Evolutionary conservation across 2,888 invertebrate species (phyloP).

Genomic region (Odontomyia ornata): DNA sequence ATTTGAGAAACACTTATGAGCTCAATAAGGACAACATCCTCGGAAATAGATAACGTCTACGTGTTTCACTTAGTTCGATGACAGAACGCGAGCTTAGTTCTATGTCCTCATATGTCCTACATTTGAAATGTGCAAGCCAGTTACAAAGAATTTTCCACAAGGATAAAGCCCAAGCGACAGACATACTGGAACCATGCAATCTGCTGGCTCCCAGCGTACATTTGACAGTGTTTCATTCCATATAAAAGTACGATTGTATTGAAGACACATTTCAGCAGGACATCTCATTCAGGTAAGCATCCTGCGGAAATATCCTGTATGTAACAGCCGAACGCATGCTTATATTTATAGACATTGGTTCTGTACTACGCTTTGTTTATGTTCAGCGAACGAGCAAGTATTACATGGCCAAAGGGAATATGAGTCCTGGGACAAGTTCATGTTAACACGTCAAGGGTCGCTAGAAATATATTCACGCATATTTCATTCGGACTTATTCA

Average conservation of each 20-base stretch:
- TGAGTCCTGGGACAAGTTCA: no score
- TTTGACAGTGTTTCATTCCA: not conserved
- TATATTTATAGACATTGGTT: no score
- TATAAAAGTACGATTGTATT: not conserved
- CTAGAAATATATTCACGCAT: no score
- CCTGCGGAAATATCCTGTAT: not conserved
- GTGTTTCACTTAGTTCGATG: no score
- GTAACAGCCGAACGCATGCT: not conserved
- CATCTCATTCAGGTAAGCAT: conserved; percentile 22
- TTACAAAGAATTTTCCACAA: not conserved
- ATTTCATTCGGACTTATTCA: no score
- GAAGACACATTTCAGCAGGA: conserved; percentile 13
- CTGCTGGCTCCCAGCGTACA: not conserved
- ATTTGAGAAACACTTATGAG: no score
- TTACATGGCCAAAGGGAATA: no score
- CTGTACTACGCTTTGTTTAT: no score
- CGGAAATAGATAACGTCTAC: no score
- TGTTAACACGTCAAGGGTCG: no score
- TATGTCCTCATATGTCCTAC: not conserved
- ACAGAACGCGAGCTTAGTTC: not conserved
- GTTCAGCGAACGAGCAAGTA: no score
- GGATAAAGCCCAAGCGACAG: not conserved
- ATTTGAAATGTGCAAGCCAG: not conserved
- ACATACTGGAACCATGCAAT: not conserved
- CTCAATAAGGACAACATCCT: no score